Conservation (phyloP, 2,113 vertebrate genomes). For the Glaucidium brasilianum region DNA sequence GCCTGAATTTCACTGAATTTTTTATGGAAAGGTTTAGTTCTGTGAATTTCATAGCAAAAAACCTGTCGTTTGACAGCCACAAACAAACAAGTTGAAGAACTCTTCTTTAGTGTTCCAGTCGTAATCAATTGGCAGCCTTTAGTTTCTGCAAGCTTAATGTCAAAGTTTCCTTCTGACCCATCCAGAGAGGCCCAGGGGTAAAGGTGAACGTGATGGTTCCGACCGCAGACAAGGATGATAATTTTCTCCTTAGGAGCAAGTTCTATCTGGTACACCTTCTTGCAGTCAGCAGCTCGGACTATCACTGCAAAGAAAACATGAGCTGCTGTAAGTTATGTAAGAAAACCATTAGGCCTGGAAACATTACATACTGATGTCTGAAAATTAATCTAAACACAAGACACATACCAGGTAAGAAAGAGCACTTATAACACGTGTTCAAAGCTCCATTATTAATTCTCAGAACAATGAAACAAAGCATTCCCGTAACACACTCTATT, state of each 20-base stretch:
- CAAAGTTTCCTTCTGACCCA: slow-evolving; percentile 83
- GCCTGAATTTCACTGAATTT: slow-evolving; percentile 88
- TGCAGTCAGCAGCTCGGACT: slow-evolving; percentile 91
- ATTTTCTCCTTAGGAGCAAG: slow-evolving; percentile 88
- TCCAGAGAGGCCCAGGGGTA: slow-evolving; percentile 89
- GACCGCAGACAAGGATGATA: slow-evolving; percentile 86
- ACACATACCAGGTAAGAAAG: not conserved
- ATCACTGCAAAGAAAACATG: slow-evolving; percentile 79
- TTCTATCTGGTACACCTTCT: slow-evolving; percentile 95
- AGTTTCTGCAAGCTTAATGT: slow-evolving; percentile 90
- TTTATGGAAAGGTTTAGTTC: slow-evolving; percentile 85
- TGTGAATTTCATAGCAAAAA: slow-evolving; percentile 89
- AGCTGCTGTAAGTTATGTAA: not conserved
- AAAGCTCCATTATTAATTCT: not conserved
- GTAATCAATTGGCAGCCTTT: slow-evolving; percentile 92
- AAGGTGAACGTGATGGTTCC: slow-evolving; percentile 91
- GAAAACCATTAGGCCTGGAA: not conserved
- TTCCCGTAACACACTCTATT: not conserved
- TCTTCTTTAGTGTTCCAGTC: slow-evolving; percentile 78
- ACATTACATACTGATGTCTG: not conserved
- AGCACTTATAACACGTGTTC: not conserved
- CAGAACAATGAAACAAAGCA: not conserved
- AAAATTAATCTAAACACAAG: not conserved
- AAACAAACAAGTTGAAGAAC: slow-evolving; percentile 83
- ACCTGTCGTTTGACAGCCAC: slow-evolving; percentile 91